These are phyloP conservation scores for Ictidomys tridecemlineatus DNA, from an alignment of 2,113 vertebrate genomes.

Conservation along the genomic window DNA sequence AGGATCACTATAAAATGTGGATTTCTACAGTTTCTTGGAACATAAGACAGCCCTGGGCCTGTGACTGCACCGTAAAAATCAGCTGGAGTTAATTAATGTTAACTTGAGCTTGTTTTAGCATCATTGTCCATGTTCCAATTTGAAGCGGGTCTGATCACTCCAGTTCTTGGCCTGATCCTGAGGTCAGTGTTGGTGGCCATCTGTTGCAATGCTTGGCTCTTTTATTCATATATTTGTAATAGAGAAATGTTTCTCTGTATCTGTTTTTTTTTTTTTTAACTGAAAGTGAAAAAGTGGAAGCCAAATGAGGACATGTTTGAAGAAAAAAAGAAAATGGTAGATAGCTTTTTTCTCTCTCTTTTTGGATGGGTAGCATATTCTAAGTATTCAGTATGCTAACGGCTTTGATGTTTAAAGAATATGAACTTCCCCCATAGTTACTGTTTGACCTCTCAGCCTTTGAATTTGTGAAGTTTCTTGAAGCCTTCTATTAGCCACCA, in stretches of 20 bases:
- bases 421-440: background rate
- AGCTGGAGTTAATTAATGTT: background rate
- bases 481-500: background rate
- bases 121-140: background rate
- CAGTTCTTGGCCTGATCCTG: background rate
- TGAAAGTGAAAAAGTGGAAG: background rate
- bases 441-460: background rate
- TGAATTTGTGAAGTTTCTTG: background rate
- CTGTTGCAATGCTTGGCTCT: background rate
- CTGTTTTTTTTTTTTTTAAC: background rate
- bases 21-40: slow-evolving; percentile 27
- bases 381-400: background rate
- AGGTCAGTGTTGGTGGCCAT: background rate
- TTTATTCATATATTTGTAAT: background rate
- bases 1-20: background rate
- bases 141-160: background rate
- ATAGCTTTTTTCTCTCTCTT: background rate
- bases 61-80: background rate
- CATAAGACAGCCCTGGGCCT: background rate
- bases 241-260: background rate
- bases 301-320: background rate
- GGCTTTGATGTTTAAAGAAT: background rate
- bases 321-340: background rate
- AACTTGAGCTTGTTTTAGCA: background rate
- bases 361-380: background rate